Percentiles rank a stretch among this genome's conserved stretches.
Evolutionary conservation across 2,888 invertebrate genomes (phyloP).

Genomic region (Amiota communis): DNA sequence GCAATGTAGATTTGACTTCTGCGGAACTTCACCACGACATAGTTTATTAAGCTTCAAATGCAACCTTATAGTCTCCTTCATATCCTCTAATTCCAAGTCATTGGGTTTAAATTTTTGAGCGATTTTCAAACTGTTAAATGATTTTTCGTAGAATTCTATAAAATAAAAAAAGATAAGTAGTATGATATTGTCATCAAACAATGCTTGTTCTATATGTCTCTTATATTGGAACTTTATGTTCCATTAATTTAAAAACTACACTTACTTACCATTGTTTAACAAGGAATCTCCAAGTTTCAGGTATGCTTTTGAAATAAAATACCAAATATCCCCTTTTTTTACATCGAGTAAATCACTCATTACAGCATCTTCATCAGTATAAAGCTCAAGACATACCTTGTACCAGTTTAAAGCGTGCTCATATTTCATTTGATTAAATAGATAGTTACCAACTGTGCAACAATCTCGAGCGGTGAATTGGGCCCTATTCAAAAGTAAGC

Average conservation of each 20-base stretch:
- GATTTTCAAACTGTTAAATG: background rate
- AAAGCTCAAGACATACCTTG: conserved; percentile 39
- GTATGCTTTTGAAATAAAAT: background rate
- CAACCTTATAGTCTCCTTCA: too few species aligned
- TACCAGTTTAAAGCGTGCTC: conserved; percentile 49
- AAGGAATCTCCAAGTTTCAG: background rate
- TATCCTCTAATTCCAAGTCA: background rate
- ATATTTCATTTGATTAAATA: conserved; percentile 35
- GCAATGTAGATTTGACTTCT: conserved; percentile 47
- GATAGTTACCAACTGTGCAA: conserved; percentile 49
- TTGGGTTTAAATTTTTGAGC: background rate
- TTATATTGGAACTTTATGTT: too few species aligned
- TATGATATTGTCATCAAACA: too few species aligned
- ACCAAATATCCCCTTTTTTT: background rate
- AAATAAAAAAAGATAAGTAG: background rate
- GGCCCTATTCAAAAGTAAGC: conserved; percentile 11
- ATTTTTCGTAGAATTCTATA: background rate
- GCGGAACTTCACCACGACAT: conserved; percentile 50
- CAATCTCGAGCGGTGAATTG: conserved; percentile 48
- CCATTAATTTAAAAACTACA: too few species aligned
- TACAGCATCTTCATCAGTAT: background rate
- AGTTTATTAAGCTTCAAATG: conserved; percentile 38
- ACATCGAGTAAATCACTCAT: background rate
- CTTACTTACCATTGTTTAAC: background rate
- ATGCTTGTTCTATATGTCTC: too few species aligned